Percentiles rank a stretch among this genome's conserved stretches.
Conservation (phyloP, 2,888 invertebrate genomes). For the Pilophorus perplexus region DNA sequence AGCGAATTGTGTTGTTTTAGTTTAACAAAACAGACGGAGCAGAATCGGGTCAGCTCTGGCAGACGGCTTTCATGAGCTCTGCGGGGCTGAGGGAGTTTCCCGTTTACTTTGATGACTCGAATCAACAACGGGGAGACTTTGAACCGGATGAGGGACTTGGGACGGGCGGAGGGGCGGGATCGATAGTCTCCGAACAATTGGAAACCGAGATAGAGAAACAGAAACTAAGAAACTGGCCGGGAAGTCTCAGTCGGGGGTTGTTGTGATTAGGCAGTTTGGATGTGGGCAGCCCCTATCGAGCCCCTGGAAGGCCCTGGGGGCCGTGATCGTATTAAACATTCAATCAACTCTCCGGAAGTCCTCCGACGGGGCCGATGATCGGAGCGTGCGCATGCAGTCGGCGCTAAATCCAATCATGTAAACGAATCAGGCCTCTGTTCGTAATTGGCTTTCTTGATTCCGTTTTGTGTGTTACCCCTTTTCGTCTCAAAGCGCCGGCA, state of each 20-base stretch:
- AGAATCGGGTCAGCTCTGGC: background rate
- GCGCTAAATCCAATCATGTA: too few relatives aligned
- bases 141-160: too few relatives aligned
- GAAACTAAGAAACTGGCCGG: constrained; percentile 2
- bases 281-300: constrained; percentile 29
- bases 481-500: too few relatives aligned
- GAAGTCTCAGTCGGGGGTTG: background rate
- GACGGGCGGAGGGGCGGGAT: constrained; percentile 1
- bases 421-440: too few relatives aligned
- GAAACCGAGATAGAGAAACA: constrained; percentile 24
- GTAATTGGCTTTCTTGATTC: too few relatives aligned
- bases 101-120: constrained; percentile 23
- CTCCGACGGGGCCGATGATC: too few relatives aligned
- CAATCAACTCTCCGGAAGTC: constrained; percentile 38
- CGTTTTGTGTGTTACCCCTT: too few relatives aligned
- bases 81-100: background rate
- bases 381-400: too few relatives aligned
- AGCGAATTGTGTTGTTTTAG: too few relatives aligned
- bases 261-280: constrained; percentile 24
- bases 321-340: constrained; percentile 39
- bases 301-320: constrained; percentile 14
- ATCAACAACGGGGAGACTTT: background rate
- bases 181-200: constrained; percentile 21
- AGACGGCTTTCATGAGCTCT: constrained; percentile 2
- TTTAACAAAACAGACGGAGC: too few relatives aligned